Percentiles rank a stretch among this genome's conserved stretches.
Conservation (phyloP, 2,113 vertebrate species). For the Rhinopithecus roxellana region DNA sequence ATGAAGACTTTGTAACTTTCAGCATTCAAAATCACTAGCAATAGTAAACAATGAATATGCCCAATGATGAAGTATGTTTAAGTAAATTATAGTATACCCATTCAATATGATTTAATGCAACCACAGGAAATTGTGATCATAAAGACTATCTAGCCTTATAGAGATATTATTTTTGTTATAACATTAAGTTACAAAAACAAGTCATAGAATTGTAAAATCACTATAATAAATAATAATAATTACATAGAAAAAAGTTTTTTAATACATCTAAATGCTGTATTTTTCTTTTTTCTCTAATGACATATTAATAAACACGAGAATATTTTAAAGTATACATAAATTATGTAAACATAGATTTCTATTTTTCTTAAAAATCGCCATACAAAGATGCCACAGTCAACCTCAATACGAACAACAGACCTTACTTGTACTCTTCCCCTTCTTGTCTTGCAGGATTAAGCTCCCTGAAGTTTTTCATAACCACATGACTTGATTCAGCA, state of each 20-base stretch:
- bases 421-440: background rate
- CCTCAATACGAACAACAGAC: background rate
- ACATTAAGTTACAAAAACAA: background rate
- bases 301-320: background rate
- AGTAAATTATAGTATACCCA: background rate
- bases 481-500: background rate
- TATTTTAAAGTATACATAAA: background rate
- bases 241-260: background rate
- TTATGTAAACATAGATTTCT: background rate
- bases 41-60: background rate
- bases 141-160: background rate
- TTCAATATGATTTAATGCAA: background rate
- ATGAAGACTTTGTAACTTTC: background rate
- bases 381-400: background rate
- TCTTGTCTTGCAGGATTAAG: background rate
- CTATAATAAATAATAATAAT: background rate
- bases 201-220: background rate
- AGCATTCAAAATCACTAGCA: background rate
- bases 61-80: background rate
- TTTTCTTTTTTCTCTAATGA: background rate
- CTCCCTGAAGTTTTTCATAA: background rate
- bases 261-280: background rate
- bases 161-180: background rate
- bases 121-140: background rate
- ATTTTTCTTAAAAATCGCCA: background rate